Evolutionary conservation across 2,113 vertebrate genomes (phyloP), one percentile per base, ranked within the genome.

Genomic region (Athene noctua): DNA sequence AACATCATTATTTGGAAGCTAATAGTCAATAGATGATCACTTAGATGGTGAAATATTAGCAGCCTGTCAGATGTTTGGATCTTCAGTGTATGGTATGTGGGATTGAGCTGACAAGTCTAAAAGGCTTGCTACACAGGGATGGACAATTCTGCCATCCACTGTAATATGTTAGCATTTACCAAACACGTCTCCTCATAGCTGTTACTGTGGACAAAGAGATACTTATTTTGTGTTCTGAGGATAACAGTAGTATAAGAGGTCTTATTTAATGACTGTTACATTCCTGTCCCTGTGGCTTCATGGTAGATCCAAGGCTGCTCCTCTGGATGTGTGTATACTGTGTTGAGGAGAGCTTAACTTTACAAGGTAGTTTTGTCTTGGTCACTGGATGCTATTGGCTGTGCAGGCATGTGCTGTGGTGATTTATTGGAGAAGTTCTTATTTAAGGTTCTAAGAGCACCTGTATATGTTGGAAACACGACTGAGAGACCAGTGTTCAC

Each of bases 281-380:
- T 47, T n/a, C 36, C 11, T 30, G n/a, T 38, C 16, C 30, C 26
- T 58, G 65, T 49, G 57, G 11, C 25, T 82, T 71, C 62, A 15
- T 21, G 36, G 44, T 20, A 59, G 61, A 57, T 25, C 22, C 26
- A 80, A 62, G 62, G 7, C 9, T 46, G 5, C 15, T 67, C 2
- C 52, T 77, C 36, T 8, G 1, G 34, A 13, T 3, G 1, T 36
- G 6, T 4, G 2, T 34, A 21, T 18, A 46, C 18, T 27, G 8
- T 54, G 27, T 16, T 68, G 58, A 68, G 16, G n/a, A 63, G 18
- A 80, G 13, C 16, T 70, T 59, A 30, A 66, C 10, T 6, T 77
- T 72, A 54, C 11, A 77, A 63, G 12, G 10, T 16, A 66, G 51
- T 54, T 80, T 63, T 5, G 9, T 67, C 5, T 49, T 83, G 6